Evolutionary conservation across 2,888 invertebrate species (phyloP).

Genomic region (Synanthedon formicaeformis): DNA sequence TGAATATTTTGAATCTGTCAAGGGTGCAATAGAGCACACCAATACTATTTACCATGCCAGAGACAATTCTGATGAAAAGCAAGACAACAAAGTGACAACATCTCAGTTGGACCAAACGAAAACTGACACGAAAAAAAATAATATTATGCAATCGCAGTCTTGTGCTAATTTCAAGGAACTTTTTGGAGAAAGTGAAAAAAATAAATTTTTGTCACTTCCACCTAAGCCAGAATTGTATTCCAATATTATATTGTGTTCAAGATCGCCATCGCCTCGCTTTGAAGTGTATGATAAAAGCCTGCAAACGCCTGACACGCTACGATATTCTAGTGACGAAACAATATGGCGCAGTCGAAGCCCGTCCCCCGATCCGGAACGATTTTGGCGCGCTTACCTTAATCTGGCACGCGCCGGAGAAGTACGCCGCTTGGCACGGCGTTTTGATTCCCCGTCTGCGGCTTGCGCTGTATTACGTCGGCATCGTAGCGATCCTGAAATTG

Average conservation of each 20-base stretch:
- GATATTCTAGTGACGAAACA: slow-evolving; percentile 74
- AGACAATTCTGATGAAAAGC: slow-evolving; percentile 62
- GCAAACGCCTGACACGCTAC: slow-evolving; percentile 65
- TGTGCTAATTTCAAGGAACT: slow-evolving; percentile 82
- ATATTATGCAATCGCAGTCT: slow-evolving; percentile 73
- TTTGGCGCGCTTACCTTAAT: slow-evolving; percentile 77
- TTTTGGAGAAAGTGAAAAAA: slow-evolving; percentile 80
- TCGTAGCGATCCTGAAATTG: slow-evolving; percentile 84
- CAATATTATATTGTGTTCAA: slow-evolving; percentile 9
- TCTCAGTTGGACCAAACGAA: slow-evolving; percentile 16
- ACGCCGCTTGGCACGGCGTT: slow-evolving; percentile 79
- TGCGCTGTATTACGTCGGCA: slow-evolving; percentile 71
- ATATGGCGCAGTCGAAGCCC: slow-evolving; percentile 78
- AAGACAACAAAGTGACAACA: slow-evolving; percentile 21
- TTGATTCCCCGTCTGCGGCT: slow-evolving; percentile 76
- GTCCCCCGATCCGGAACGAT: slow-evolving; percentile 80
- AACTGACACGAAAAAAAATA: slow-evolving; percentile 27
- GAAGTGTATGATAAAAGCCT: slow-evolving; percentile 56
- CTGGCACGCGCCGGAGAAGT: slow-evolving; percentile 83
- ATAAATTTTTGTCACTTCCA: slow-evolving; percentile 70
- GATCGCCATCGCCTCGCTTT: slow-evolving; percentile 67
- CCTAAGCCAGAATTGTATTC: slow-evolving; percentile 49
- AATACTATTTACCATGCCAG: slow-evolving; percentile 65
- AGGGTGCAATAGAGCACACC: slow-evolving; percentile 58
- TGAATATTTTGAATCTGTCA: slow-evolving; percentile 82